Evolutionary conservation across 2,113 vertebrate genomes (phyloP).

Genomic region (Sinocyclocheilus rhinocerous): DNA sequence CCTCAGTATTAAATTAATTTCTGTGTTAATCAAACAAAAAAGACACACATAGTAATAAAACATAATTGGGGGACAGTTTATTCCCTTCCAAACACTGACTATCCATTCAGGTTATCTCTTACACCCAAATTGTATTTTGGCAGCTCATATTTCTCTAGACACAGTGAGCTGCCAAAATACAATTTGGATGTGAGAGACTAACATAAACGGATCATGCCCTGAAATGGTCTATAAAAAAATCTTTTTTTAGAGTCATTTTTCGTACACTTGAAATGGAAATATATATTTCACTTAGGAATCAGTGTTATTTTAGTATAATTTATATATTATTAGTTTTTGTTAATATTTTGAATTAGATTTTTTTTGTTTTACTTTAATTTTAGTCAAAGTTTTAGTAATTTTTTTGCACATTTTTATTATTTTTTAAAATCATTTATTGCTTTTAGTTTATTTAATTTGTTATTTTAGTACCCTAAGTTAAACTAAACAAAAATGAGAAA

Average conservation of each 20-base stretch:
- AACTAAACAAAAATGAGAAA: too few species aligned
- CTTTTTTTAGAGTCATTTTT: not conserved
- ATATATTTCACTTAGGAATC: not conserved
- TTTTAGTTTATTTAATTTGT: not conserved
- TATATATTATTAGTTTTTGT: too few species aligned
- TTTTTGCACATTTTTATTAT: too few species aligned
- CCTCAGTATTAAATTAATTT: not conserved
- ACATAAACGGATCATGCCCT: not conserved
- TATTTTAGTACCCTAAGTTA: not conserved
- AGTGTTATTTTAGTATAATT: not conserved
- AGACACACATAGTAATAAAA: not conserved
- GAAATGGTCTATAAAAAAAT: not conserved
- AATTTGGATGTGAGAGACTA: not conserved
- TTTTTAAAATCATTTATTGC: too few species aligned
- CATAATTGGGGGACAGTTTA: not conserved
- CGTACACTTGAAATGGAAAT: not conserved
- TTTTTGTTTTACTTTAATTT: too few species aligned
- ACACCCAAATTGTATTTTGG: not conserved
- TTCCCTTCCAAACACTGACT: not conserved
- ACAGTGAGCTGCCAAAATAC: not conserved
- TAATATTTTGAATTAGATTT: too few species aligned
- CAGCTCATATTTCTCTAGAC: not conserved
- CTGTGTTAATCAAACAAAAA: not conserved
- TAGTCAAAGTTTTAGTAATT: too few species aligned
- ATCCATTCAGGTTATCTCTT: not conserved